Conservation (phyloP, 2,113 vertebrate species). For the human (Homo sapiens) region GRCh38 chr4:98203001-98203500, state of each 20-base stretch:
- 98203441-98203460: background rate
- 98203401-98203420: conserved; percentile 4
- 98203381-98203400: conserved; percentile 47
- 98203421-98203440: background rate
- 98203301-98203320: conserved; percentile 56
- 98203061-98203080: conserved; percentile 51
- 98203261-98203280: conserved; percentile 70
- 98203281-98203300: conserved; percentile 57
- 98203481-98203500: conserved; percentile 42
- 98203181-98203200: conserved; percentile 66
- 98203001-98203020: conserved; percentile 54
- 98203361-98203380: conserved; percentile 38
- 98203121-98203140: background rate
- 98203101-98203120: conserved; percentile 45
- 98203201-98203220: conserved; percentile 67
- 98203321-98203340: conserved; percentile 15
- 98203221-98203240: conserved; percentile 71
- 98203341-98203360: conserved; percentile 53
- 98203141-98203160: conserved; percentile 62
- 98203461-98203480: conserved; percentile 25
- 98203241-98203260: conserved; percentile 59
- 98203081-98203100: conserved; percentile 49
- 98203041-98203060: conserved; percentile 60
- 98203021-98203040: conserved; percentile 59
- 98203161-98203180: conserved; percentile 73